Conservation (phyloP, 1,140 invertebrate genomes). For the Dinoponera quadriceps region DNA sequence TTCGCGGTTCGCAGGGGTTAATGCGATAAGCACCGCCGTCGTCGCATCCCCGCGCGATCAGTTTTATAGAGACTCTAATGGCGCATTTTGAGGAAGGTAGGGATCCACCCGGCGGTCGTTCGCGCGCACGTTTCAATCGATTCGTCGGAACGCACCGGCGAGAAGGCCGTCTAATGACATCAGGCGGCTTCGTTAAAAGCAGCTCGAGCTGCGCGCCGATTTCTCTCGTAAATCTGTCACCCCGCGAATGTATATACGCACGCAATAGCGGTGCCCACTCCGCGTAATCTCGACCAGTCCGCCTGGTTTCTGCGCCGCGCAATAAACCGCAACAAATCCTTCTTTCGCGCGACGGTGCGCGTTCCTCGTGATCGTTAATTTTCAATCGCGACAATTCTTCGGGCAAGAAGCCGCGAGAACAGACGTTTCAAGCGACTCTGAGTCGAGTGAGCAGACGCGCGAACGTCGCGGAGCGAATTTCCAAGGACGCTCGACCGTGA, state of each 20-base stretch:
- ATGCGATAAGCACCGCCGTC: constrained; percentile 14
- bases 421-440: constrained; percentile 2
- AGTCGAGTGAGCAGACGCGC: constrained; percentile 13
- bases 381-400: constrained; percentile 58
- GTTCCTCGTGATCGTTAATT: constrained; percentile 74
- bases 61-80: constrained; percentile 38
- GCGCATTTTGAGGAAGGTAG: constrained; percentile 13
- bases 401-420: constrained; percentile 17
- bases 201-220: constrained; percentile 67
- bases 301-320: constrained; percentile 59
- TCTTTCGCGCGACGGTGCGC: too few species aligned
- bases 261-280: constrained; percentile 66
- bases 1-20: constrained; percentile 12
- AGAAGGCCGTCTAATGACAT: constrained; percentile 68
- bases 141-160: constrained; percentile 31
- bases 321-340: constrained; percentile 73
- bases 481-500: too few species aligned
- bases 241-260: constrained; percentile 62
- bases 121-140: constrained; percentile 50
- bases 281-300: constrained; percentile 67
- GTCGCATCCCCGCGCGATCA: constrained; percentile 1
- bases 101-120: constrained; percentile 1
- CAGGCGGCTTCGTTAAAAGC: constrained; percentile 71
- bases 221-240: constrained; percentile 78
- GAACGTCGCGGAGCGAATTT: constrained; percentile 13